Base-by-base conservation (phyloP, 2,797 vertebrate species). In the Bovichtus variegatus region DNA sequence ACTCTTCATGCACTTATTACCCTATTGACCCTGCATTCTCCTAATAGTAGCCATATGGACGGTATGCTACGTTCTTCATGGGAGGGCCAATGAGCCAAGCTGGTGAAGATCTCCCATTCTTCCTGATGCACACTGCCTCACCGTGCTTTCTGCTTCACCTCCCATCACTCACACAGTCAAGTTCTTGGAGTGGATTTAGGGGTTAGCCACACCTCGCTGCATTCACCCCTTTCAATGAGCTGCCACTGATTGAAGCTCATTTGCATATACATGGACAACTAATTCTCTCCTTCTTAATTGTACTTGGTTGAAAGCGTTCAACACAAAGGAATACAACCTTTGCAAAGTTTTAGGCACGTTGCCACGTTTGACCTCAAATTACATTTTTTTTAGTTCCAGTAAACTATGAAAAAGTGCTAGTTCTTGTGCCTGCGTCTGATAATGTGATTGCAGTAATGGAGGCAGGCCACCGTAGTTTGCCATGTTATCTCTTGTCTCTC, bases 181-280 rank as follows among this genome's bases (percentile, higher is more conserved):
- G 62, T 80, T 74, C 71, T 81, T 72, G 13, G 11, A 23, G 80
- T 84, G 90, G 86, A 86, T 83, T 88, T 36, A 40, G 65, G 73
- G 61, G 84, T 88, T 86, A 84, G 84, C 81, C 86, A 85, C 90
- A 91, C 89, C 84, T 93, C 86, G 19, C 77, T 87, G 83, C 88
- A 19, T 89, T 78, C 83, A 65, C 65, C 70, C 67, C 61, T 84
- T 87, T 93, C 80, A 85, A 9, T 63, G 80, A 86, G 76, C 86
- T 86, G 93, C 85, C 87, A 81, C 79, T 82, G 88, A 93, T 88
- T 43, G 6, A 80, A 85, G 85, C 87, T 94, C 36, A 96, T 96
- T 96, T 96, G 93, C 93, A 95, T 96, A 93, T 94, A 95, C 95
- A 95, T 96, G 81, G 87, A 89, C 91, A 23, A 50, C 76, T 68